phyloP scores from a whole-genome alignment of 2,797 vertebrate species.

The Xenopus petersii region DNA sequence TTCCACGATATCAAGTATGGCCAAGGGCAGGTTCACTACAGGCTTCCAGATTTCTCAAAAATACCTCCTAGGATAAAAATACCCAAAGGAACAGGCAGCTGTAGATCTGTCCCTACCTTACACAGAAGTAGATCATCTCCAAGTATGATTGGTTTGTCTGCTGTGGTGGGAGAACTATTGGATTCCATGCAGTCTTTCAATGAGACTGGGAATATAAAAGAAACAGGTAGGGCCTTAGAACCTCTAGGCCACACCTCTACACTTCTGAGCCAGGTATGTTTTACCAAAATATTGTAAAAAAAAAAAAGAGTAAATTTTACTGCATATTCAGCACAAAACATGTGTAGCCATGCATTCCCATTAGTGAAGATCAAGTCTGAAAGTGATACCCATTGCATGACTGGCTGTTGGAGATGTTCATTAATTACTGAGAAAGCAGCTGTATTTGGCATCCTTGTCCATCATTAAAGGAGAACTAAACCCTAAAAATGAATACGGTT shows the following conservation, averaged over 20 bases:
- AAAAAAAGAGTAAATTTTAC: too few species aligned
- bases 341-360: too few species aligned
- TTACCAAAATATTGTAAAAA: too few species aligned
- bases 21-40: constrained; percentile 71
- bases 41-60: constrained; percentile 71
- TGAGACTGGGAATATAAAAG: constrained; percentile 42
- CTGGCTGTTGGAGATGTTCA: too few species aligned
- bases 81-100: constrained; percentile 59
- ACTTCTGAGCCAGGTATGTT: too few species aligned
- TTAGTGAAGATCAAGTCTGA: too few species aligned
- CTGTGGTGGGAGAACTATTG: constrained; percentile 57
- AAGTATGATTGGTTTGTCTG: constrained; percentile 55
- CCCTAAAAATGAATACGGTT: too few species aligned
- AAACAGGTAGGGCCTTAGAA: constrained; percentile 25
- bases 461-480: too few species aligned
- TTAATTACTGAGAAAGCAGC: too few species aligned
- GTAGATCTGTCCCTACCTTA: constrained; percentile 51
- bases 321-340: too few species aligned
- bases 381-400: too few species aligned
- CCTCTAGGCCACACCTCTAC: neutral
- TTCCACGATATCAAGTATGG: constrained; percentile 66
- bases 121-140: constrained; percentile 65
- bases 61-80: constrained; percentile 72
- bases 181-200: constrained; percentile 59
- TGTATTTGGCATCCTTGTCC: too few species aligned